Percentiles rank a stretch among this genome's conserved stretches.
Evolutionary conservation across 2,113 vertebrate genomes (phyloP).

Genomic region (Oreochromis aureus): DNA sequence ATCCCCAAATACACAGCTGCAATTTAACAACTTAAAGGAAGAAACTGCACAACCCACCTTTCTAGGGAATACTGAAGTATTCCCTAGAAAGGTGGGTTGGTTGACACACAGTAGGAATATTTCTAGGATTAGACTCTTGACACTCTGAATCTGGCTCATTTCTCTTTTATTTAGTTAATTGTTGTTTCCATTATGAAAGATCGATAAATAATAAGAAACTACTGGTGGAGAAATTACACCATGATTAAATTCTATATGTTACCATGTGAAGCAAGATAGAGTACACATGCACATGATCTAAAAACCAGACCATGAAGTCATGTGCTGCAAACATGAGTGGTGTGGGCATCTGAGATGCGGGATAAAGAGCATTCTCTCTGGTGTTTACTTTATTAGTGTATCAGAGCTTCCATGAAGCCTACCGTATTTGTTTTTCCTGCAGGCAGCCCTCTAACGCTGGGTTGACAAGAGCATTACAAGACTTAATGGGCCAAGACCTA

Average conservation of each 20-base stretch:
- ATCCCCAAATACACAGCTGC: background rate
- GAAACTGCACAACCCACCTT: background rate
- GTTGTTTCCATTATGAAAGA: background rate
- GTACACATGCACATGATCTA: background rate
- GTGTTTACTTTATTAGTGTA: background rate
- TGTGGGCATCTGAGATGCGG: background rate
- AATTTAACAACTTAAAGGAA: background rate
- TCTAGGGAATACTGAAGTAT: accelerated
- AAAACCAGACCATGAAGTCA: background rate
- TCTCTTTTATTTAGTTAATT: background rate
- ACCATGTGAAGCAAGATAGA: background rate
- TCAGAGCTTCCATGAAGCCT: background rate
- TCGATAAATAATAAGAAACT: background rate
- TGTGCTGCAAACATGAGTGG: background rate
- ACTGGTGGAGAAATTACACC: background rate
- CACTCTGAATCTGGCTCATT: background rate
- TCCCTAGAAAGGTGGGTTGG: background rate
- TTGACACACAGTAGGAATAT: accelerated
- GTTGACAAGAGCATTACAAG: conserved; percentile 1
- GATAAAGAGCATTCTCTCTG: background rate
- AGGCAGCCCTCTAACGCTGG: background rate
- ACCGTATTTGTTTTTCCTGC: background rate
- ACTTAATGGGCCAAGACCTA: background rate
- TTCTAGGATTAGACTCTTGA: background rate
- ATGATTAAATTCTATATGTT: background rate